These are phyloP conservation scores for Drosophila seguyi DNA, from an alignment of 1,140 invertebrate genomes.

Conservation along the genomic window DNA sequence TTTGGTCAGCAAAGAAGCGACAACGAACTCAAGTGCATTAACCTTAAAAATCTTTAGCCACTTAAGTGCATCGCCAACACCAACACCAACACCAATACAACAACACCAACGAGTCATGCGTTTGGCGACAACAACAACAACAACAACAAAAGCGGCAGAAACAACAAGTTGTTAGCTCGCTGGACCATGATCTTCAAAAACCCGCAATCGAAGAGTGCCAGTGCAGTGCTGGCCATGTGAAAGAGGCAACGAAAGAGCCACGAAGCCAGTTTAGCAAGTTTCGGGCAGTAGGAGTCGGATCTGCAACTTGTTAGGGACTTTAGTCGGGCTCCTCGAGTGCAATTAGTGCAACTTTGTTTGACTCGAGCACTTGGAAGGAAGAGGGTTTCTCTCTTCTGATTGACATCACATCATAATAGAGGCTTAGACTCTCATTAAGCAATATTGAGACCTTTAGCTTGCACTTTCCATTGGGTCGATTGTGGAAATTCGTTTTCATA, in stretches of 20 bases:
- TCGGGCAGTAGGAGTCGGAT: conserved; percentile 36
- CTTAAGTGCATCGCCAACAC: conserved; percentile 67
- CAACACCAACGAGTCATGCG: conserved; percentile 45
- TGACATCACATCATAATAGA: conserved; percentile 30
- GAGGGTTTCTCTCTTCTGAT: conserved; percentile 24
- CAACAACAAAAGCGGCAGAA: conserved; percentile 40
- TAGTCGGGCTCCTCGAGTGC: conserved; percentile 8
- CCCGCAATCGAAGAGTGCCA: conserved; percentile 67
- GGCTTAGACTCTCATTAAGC: conserved; percentile 15
- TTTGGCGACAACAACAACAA: conserved; percentile 67
- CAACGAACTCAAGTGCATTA: conserved; percentile 82
- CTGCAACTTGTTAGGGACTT: conserved; percentile 38
- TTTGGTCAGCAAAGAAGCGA: conserved; percentile 80
- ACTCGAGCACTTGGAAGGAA: not conserved
- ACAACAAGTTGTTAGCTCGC: conserved; percentile 62
- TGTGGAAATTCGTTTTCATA: conserved; percentile 28
- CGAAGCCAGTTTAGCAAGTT: conserved; percentile 75
- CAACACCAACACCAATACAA: conserved; percentile 15
- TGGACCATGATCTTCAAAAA: conserved; percentile 79
- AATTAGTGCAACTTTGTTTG: conserved; percentile 31
- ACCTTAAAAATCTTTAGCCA: conserved; percentile 78
- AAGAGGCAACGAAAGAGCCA: conserved; percentile 52
- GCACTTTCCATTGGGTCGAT: conserved; percentile 23
- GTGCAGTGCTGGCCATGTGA: conserved; percentile 42
- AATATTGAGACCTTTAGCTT: conserved; percentile 19